Conservation (phyloP, 2,113 vertebrate species). For the Poecile atricapillus region DNA sequence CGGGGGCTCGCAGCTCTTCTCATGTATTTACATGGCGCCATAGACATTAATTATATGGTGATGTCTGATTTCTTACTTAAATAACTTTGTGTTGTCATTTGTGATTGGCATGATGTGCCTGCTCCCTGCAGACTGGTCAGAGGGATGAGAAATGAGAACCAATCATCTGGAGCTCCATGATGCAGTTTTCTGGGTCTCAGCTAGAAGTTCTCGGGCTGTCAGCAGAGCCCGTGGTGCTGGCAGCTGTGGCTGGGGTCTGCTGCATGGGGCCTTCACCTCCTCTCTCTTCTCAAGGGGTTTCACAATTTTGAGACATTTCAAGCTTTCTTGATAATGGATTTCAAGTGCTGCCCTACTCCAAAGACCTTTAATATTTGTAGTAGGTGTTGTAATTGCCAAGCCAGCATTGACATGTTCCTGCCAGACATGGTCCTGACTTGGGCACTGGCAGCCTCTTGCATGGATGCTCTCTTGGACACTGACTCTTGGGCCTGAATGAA, state of each 20-base stretch:
- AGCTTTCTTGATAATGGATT: not conserved
- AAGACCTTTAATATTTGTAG: not conserved
- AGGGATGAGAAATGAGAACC: not conserved
- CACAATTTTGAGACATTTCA: not conserved
- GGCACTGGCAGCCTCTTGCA: not conserved
- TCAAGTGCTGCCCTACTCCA: not conserved
- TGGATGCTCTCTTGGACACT: not conserved
- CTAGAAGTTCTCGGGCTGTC: not conserved
- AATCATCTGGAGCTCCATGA: not conserved
- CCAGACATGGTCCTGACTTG: not conserved
- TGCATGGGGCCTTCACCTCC: not conserved
- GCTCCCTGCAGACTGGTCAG: not conserved
- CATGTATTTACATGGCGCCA: fast-evolving
- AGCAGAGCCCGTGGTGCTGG: fast-evolving
- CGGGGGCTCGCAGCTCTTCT: not conserved
- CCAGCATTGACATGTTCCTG: not conserved
- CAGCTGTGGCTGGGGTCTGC: fast-evolving
- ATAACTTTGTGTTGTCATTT: not conserved
- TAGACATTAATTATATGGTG: not conserved
- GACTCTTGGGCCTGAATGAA: not conserved
- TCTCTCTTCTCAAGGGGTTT: not conserved
- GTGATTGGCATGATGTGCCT: not conserved
- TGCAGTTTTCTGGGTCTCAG: not conserved
- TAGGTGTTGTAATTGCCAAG: not conserved
- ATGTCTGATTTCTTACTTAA: not conserved